Conservation (phyloP, 2,888 invertebrate genomes). For the Vanessa cardui region DNA sequence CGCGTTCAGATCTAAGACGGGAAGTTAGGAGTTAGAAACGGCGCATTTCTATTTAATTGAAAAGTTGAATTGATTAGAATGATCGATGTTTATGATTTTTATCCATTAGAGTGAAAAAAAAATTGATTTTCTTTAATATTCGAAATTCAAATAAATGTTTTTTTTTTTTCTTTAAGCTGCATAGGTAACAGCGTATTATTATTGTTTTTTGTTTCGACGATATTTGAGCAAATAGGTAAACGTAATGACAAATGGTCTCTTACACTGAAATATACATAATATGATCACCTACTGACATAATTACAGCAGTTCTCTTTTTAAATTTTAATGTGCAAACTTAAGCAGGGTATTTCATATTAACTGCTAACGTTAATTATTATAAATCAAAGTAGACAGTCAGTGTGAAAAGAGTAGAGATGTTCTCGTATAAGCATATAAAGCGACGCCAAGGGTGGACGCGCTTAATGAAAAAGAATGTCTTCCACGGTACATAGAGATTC, state of each 20-base stretch:
- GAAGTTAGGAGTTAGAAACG: conserved; percentile 1
- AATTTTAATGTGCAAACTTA: neutral
- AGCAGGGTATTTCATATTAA: neutral
- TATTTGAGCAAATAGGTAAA: too few relatives aligned
- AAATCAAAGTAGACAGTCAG: neutral
- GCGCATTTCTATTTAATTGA: neutral
- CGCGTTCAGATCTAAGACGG: conserved; percentile 39
- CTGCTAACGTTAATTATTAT: neutral
- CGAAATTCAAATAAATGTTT: too few relatives aligned
- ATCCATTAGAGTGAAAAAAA: neutral
- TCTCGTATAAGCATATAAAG: conserved; percentile 39
- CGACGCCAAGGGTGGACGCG: conserved; percentile 38
- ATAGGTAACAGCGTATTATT: too few relatives aligned
- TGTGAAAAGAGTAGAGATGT: neutral
- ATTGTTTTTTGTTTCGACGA: neutral
- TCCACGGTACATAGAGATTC: conserved; percentile 41
- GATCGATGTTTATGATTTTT: neutral
- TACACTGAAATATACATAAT: too few relatives aligned
- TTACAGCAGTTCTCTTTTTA: too few relatives aligned
- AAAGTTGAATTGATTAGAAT: conserved; percentile 11
- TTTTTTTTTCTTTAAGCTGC: too few relatives aligned
- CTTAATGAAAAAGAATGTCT: conserved; percentile 46
- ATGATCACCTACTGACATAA: too few relatives aligned
- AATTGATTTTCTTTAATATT: too few relatives aligned
- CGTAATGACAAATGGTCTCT: too few relatives aligned